phyloP scores from a whole-genome alignment of 2,888 invertebrate species.

The Pemphredon lugubris region DNA sequence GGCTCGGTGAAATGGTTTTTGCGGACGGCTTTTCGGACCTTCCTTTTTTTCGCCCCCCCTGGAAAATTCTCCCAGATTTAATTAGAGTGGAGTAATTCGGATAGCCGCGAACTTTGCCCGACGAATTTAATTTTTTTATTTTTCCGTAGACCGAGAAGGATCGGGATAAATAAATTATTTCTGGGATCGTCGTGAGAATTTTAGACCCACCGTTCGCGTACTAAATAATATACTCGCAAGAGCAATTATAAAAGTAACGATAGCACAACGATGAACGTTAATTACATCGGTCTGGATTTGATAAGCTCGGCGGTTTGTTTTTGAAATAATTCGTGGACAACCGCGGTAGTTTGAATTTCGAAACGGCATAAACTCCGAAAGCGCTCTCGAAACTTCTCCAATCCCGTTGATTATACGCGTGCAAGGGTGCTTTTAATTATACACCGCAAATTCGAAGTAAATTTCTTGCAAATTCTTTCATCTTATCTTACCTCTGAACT shows the following conservation, averaged over 20 bases:
- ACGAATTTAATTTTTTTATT: too few species aligned
- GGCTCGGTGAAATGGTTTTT: constrained; percentile 20
- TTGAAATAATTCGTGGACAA: neutral
- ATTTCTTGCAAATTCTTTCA: neutral
- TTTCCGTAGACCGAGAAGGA: too few species aligned
- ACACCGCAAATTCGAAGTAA: neutral
- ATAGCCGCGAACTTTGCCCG: neutral
- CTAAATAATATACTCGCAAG: too few species aligned
- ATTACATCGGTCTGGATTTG: too few species aligned
- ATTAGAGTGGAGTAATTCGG: constrained; percentile 30
- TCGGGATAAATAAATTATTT: too few species aligned
- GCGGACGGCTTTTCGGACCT: constrained; percentile 24
- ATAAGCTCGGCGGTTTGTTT: neutral
- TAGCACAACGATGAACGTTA: too few species aligned
- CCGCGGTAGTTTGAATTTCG: neutral
- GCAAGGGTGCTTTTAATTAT: constrained; percentile 9
- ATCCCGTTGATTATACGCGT: neutral
- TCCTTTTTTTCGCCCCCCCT: constrained; percentile 12
- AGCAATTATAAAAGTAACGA: too few species aligned
- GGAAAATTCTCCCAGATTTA: constrained; percentile 36
- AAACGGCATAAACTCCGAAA: constrained; percentile 3
- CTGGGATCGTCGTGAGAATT: too few species aligned
- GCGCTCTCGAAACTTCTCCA: neutral
- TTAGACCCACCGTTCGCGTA: too few species aligned
- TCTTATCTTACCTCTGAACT: too few species aligned